phyloP scores from a whole-genome alignment of 2,888 invertebrate species.

The Ophion slaviceki region DNA sequence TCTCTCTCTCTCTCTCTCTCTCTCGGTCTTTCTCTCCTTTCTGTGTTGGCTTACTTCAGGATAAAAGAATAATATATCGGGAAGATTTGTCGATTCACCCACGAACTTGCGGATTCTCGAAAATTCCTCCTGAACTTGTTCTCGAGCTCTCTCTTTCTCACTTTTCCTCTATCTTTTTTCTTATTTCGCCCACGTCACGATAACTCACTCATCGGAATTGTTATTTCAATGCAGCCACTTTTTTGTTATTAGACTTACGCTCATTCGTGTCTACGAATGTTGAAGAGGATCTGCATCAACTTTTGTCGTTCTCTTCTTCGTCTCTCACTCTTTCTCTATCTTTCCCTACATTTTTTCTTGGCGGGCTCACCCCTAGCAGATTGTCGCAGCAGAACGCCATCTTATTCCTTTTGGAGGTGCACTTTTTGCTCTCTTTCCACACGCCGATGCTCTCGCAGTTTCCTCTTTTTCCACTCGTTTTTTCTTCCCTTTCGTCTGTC shows the following conservation, averaged over 20 bases:
- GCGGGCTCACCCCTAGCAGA: slow-evolving; percentile 39
- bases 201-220: slow-evolving; percentile 61
- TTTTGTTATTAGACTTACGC: slow-evolving; percentile 75
- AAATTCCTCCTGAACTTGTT: not conserved
- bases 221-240: slow-evolving; percentile 71
- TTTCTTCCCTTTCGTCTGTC: slow-evolving; percentile 3
- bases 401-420: slow-evolving; percentile 58
- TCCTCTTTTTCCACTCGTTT: slow-evolving; percentile 47
- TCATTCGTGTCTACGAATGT: slow-evolving; percentile 65
- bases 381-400: slow-evolving; percentile 66
- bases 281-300: slow-evolving; percentile 11
- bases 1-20: not conserved
- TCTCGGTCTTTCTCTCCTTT: not conserved
- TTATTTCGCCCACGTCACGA: slow-evolving; percentile 8
- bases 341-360: slow-evolving; percentile 27
- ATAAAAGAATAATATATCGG: slow-evolving; percentile 31
- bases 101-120: slow-evolving; percentile 8
- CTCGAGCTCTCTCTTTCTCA: not conserved
- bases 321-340: not conserved
- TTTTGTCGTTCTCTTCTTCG: slow-evolving; percentile 1
- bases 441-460: slow-evolving; percentile 39
- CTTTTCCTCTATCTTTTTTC: not conserved
- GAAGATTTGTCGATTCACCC: slow-evolving; percentile 18
- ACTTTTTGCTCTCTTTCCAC: slow-evolving; percentile 38
- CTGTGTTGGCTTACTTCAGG: slow-evolving; percentile 1